These are phyloP conservation scores for Odontothrips loti DNA, from an alignment of 2,888 invertebrate genomes.

Conservation along the genomic window DNA sequence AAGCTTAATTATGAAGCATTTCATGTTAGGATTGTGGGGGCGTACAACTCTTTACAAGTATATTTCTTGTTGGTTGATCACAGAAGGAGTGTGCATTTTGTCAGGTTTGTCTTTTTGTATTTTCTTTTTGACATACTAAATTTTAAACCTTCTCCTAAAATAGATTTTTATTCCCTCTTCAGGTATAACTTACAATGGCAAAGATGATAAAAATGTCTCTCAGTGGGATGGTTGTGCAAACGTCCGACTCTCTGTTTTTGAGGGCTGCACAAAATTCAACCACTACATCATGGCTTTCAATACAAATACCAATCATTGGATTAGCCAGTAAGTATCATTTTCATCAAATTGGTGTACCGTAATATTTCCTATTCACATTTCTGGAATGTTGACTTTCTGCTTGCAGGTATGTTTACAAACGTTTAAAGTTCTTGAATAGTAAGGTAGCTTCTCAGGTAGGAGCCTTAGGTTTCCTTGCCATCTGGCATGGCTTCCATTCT, in stretches of 20 bases:
- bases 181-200: conserved; percentile 82
- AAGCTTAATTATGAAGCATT: conserved; percentile 43
- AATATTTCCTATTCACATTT: neutral
- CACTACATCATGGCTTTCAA: conserved; percentile 91
- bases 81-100: conserved; percentile 69
- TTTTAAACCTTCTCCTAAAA: conserved; percentile 28
- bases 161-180: conserved; percentile 45
- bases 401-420: conserved; percentile 78
- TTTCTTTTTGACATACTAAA: conserved; percentile 27
- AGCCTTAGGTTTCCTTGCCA: conserved; percentile 80
- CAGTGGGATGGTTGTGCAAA: conserved; percentile 89
- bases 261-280: conserved; percentile 76
- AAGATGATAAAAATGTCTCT: conserved; percentile 55
- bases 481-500: conserved; percentile 94
- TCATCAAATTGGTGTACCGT: neutral
- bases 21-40: conserved; percentile 77
- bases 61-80: conserved; percentile 87
- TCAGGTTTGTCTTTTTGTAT: conserved; percentile 51
- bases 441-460: conserved; percentile 68
- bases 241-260: conserved; percentile 75
- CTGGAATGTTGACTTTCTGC: neutral
- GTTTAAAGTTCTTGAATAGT: conserved; percentile 85
- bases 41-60: conserved; percentile 85
- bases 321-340: conserved; percentile 60
- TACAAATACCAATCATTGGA: conserved; percentile 93